A percentile compares a stretch with the other conserved stretches of the same genome.
phyloP scores from a whole-genome alignment of 2,888 invertebrate genomes.

The Erebia ligea region DNA sequence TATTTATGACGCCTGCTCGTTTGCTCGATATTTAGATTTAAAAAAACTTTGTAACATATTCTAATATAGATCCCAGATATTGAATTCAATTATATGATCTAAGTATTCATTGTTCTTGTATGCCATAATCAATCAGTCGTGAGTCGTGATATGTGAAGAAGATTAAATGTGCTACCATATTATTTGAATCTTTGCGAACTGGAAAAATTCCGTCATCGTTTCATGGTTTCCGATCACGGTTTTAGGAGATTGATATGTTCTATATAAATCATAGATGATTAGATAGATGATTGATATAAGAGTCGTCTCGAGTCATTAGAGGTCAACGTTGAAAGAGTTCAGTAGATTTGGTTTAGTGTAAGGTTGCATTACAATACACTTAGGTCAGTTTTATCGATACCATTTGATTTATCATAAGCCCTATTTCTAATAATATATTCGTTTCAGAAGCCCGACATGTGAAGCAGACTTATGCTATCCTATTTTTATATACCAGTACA shows the following conservation, averaged over 20 bases:
- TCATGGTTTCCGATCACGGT: conserved; percentile 19
- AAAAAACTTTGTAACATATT: neutral
- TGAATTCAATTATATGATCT: neutral
- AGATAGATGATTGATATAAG: neutral
- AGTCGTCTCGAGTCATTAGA: neutral
- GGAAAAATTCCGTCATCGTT: conserved; percentile 14
- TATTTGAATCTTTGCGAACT: neutral
- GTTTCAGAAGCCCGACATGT: conserved; percentile 3
- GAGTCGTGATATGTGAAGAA: conserved; percentile 7
- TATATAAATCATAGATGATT: neutral
- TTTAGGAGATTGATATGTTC: neutral
- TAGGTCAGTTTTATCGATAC: neutral
- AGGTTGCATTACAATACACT: no score
- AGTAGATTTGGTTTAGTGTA: neutral
- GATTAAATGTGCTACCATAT: neutral
- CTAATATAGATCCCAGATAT: neutral
- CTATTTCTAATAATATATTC: neutral
- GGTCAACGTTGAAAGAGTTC: neutral
- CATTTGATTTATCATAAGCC: neutral
- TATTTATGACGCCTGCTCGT: no score
- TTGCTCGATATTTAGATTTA: no score
- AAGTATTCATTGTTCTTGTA: neutral
- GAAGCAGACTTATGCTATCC: conserved; percentile 52
- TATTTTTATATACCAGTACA: conserved; percentile 68
- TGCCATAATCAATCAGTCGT: neutral